phyloP scores from a whole-genome alignment of 30 jellyfish, hydroid and myxozoan species.

The Chrysaora quinquecirrha region DNA sequence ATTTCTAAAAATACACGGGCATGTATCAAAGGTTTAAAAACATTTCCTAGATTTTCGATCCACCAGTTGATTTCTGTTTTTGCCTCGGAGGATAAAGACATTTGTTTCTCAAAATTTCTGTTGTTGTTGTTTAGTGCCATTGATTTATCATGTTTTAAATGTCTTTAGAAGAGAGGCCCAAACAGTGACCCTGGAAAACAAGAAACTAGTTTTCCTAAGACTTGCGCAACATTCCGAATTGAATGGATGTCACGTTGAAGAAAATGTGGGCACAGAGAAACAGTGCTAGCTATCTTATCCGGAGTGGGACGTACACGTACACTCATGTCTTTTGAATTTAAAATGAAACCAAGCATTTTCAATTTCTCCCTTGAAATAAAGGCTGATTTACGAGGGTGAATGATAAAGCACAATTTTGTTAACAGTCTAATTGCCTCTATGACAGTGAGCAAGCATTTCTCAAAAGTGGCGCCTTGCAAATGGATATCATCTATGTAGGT shows the following conservation, averaged over 20 bases:
- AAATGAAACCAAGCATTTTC: constrained; percentile 19
- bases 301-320: neutral
- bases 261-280: neutral
- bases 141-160: neutral
- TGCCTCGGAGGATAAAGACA: neutral
- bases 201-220: neutral
- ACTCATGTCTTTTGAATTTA: neutral
- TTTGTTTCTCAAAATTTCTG: neutral
- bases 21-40: neutral
- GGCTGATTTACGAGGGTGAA: constrained; percentile 35
- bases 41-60: neutral
- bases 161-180: neutral
- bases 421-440: neutral
- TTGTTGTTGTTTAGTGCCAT: neutral
- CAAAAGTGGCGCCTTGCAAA: neutral
- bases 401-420: neutral
- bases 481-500: neutral
- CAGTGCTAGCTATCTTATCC: neutral
- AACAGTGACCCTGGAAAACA: neutral
- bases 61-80: constrained; percentile 1
- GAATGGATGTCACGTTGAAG: neutral
- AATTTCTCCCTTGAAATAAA: constrained; percentile 7
- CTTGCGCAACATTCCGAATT: neutral
- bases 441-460: neutral
- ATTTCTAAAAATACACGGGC: neutral